These are phyloP conservation scores for Sebastes oblongus DNA, from an alignment of 2,797 vertebrate species.

Conservation along the genomic window DNA sequence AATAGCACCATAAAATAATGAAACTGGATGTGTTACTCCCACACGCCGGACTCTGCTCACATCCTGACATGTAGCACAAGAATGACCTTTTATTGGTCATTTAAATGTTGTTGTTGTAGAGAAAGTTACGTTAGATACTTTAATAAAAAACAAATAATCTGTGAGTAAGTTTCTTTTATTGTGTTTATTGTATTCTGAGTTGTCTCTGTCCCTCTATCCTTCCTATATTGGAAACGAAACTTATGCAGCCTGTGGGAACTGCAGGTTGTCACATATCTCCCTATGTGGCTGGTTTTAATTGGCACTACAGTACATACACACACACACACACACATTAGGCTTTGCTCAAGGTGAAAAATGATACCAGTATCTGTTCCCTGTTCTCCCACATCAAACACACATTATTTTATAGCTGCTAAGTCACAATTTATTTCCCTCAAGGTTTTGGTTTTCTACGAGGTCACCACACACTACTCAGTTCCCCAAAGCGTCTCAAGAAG, in stretches of 20 bases:
- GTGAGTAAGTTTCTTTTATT: not conserved
- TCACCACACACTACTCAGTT: not conserved
- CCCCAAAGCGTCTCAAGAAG: not conserved
- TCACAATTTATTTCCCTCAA: not conserved
- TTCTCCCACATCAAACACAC: not conserved
- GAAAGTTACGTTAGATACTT: not conserved
- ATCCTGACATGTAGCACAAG: not conserved
- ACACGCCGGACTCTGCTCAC: conserved; percentile 21
- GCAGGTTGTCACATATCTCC: not conserved
- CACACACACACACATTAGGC: no score
- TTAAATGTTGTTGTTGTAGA: not conserved
- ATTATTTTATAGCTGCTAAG: not conserved
- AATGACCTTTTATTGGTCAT: conserved; percentile 25
- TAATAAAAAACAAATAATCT: not conserved
- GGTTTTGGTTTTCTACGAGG: not conserved
- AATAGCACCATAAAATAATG: not conserved
- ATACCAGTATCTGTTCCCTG: not conserved
- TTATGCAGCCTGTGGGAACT: not conserved
- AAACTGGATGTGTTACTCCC: not conserved
- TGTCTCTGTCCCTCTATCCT: not conserved
- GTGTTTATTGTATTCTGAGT: not conserved
- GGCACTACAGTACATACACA: not conserved
- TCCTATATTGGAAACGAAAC: not conserved
- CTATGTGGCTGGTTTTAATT: not conserved
- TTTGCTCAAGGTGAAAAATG: not conserved